Evolutionary conservation across 2,888 invertebrate species (phyloP).

Genomic region (Morpho deidamia): DNA sequence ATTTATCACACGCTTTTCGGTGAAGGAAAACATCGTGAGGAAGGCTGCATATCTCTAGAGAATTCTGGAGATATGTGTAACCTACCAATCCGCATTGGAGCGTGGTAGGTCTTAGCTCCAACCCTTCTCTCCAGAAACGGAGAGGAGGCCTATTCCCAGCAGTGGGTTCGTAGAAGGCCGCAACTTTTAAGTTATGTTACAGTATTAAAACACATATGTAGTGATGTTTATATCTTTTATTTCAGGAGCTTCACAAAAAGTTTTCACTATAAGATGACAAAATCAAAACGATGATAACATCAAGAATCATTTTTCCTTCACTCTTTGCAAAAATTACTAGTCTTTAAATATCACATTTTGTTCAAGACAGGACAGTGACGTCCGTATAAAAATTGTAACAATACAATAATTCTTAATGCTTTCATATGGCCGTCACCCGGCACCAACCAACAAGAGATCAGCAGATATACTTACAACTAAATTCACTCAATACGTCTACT

Average conservation of each 20-base stretch:
- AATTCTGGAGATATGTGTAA: too few relatives aligned
- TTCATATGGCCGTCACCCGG: slow-evolving; percentile 67
- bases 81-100: too few relatives aligned
- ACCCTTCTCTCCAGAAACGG: too few relatives aligned
- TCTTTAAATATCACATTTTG: slow-evolving; percentile 77
- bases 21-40: too few relatives aligned
- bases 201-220: not conserved
- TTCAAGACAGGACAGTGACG: slow-evolving; percentile 73
- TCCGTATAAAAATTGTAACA: slow-evolving; percentile 71
- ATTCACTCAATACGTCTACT: slow-evolving; percentile 63
- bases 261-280: slow-evolving; percentile 70
- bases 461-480: slow-evolving; percentile 64
- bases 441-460: slow-evolving; percentile 73
- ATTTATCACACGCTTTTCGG: too few relatives aligned
- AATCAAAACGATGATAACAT: slow-evolving; percentile 74
- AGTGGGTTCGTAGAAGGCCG: too few relatives aligned
- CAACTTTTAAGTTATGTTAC: too few relatives aligned
- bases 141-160: too few relatives aligned
- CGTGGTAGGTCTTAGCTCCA: too few relatives aligned
- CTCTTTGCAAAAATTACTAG: slow-evolving; percentile 65
- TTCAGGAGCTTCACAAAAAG: slow-evolving; percentile 74
- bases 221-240: slow-evolving; percentile 36
- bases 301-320: slow-evolving; percentile 70
- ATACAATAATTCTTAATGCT: slow-evolving; percentile 77
- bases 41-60: too few relatives aligned